These are phyloP conservation scores for Acyrthosiphon pisum DNA, from an alignment of 1,140 invertebrate genomes.

Conservation along the genomic window DNA sequence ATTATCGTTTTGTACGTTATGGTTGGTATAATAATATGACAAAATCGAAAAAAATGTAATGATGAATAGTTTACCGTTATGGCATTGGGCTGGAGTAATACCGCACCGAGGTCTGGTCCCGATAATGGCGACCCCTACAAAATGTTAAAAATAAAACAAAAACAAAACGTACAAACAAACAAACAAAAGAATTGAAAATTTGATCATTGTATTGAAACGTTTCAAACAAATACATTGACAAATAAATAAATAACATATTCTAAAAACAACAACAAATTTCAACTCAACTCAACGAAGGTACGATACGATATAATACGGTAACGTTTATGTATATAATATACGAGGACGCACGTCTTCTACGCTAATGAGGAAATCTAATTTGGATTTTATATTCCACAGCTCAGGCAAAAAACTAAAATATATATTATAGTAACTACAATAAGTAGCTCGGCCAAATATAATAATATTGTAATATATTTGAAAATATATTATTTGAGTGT, in stretches of 20 bases:
- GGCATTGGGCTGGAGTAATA: conserved; percentile 53
- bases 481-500: neutral
- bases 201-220: conserved; percentile 43
- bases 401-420: neutral
- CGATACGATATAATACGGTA: neutral
- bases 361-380: conserved; percentile 35
- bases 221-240: neutral
- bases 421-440: neutral
- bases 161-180: neutral
- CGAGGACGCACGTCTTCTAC: conserved; percentile 24
- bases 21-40: neutral
- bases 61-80: conserved; percentile 52
- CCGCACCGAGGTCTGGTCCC: conserved; percentile 54
- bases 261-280: neutral
- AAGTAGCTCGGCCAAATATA: neutral
- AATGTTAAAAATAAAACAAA: conserved; percentile 59
- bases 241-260: neutral
- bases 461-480: neutral
- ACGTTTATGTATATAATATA: neutral
- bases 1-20: neutral
- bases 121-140: conserved; percentile 51
- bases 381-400: neutral
- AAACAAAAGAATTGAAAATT: neutral
- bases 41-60: conserved; percentile 39
- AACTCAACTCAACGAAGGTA: neutral